These are phyloP conservation scores for Cathartes aura DNA, from an alignment of 2,113 vertebrate genomes.

Conservation along the genomic window DNA sequence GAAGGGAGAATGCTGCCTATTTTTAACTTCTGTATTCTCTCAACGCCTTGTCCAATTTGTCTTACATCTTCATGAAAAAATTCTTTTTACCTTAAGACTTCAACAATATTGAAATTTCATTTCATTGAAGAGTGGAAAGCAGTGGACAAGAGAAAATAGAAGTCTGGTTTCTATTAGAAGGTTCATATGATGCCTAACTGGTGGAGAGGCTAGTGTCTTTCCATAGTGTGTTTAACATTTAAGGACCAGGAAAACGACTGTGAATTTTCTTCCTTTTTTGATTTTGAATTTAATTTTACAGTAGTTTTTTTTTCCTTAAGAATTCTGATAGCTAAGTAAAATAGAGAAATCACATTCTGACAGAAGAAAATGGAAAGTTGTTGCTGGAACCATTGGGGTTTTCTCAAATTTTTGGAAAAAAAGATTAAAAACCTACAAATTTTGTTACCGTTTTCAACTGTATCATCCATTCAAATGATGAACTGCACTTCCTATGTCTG, in stretches of 20 bases:
- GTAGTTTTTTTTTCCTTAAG: neutral
- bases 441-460: neutral
- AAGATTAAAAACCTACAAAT: neutral
- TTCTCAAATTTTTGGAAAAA: neutral
- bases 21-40: neutral
- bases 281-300: neutral
- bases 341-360: neutral
- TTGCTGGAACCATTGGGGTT: neutral
- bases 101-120: neutral
- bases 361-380: neutral
- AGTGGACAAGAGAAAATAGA: neutral
- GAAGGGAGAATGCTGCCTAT: neutral
- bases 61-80: neutral
- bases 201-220: neutral
- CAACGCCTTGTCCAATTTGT: neutral
- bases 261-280: neutral
- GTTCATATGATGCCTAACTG: neutral
- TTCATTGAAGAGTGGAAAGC: neutral
- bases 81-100: neutral
- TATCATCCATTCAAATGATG: slow-evolving; percentile 32
- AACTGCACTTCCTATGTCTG: slow-evolving; percentile 15
- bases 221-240: neutral
- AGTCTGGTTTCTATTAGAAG: neutral
- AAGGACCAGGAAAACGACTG: neutral
- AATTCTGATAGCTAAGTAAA: neutral